Evolutionary conservation across 2,888 invertebrate species (phyloP), one percentile per base, ranked within the genome.

Genomic region (Tetramorium bicarinatum): DNA sequence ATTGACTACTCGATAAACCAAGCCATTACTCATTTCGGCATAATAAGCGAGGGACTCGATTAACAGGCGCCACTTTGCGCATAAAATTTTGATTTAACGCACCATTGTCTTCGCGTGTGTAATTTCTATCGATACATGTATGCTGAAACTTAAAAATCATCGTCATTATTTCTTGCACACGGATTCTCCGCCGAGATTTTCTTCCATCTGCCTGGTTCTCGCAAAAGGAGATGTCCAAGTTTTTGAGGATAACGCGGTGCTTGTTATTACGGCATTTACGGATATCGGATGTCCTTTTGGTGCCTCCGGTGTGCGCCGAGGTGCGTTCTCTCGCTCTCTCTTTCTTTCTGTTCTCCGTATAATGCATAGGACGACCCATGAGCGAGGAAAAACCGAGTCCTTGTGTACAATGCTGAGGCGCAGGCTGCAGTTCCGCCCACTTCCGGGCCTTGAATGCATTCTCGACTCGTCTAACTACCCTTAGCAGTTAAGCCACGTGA

Each of bases 271-370:
- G 92, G 93, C 87, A 94, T 94, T 67, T 94, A 93, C 93, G 92
- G 93, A 94, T 94, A 95, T 95, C 94, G 94, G 93, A 95, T 95
- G 94, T 95, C 94, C 92, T 94, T 94, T 94, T 94, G 91, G 91
- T 87, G 88, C 85, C 87, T 83, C 66, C 82, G 85, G 81, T 85
- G 81, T 86, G 89, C 89, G 87, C 89, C 83, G 76, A 81, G 74
- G 88, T 29, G 29, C 87, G 79, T 85, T 67, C 84, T 71, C 54
- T 44, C 34, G 11, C 81, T 84, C 81, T 80, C 85, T 88, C 83
- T 83, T 77, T 85, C 86, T 79, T 87, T 87, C 81, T 74, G 64
- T 74, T 83, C 81, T 87, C 83, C 67, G 80, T 84, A 90, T 91
- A 89, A 91, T 90, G 82, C 85, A 34, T 34, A 54, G 74, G 87